A percentile compares a stretch with the other conserved stretches of the same genome.
phyloP scores from a whole-genome alignment of 2,113 vertebrate genomes.

The Heterotis niloticus region DNA sequence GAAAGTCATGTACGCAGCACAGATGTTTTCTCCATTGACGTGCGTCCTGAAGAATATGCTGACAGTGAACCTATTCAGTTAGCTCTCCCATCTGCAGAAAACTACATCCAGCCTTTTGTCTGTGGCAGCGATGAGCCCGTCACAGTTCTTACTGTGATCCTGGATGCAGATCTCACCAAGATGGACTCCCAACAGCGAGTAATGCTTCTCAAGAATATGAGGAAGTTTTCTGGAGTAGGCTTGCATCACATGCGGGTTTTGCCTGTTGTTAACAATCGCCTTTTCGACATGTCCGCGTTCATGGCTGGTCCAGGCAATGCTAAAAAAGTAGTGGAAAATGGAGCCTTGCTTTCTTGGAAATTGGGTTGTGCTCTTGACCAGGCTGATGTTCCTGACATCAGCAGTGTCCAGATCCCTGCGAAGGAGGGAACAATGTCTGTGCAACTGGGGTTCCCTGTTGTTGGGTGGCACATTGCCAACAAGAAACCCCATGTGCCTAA shows the following conservation, averaged over 20 bases:
- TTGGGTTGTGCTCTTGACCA: slow-evolving; percentile 88
- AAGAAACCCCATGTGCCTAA: slow-evolving; percentile 87
- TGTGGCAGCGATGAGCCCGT: slow-evolving; percentile 79
- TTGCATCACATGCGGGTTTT: slow-evolving; percentile 85
- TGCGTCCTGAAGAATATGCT: slow-evolving; percentile 83
- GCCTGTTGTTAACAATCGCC: slow-evolving; percentile 91
- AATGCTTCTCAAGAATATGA: slow-evolving; percentile 76
- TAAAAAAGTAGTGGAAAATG: slow-evolving; percentile 94
- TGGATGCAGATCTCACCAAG: slow-evolving; percentile 94
- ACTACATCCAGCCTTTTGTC: slow-evolving; percentile 63
- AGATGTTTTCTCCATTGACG: slow-evolving; percentile 87
- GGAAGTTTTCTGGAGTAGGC: slow-evolving; percentile 80
- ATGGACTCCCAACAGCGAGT: slow-evolving; percentile 85
- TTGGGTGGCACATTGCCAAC: slow-evolving; percentile 96
- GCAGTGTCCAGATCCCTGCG: slow-evolving; percentile 80
- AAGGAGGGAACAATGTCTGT: slow-evolving; percentile 91
- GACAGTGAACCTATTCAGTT: slow-evolving; percentile 73
- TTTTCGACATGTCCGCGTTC: slow-evolving; percentile 96
- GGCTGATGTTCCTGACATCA: slow-evolving; percentile 83
- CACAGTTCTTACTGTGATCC: slow-evolving; percentile 88
- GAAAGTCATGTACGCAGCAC: slow-evolving; percentile 68
- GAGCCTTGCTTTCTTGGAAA: slow-evolving; percentile 90
- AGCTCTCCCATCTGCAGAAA: slow-evolving; percentile 57
- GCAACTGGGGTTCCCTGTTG: slow-evolving; percentile 85
- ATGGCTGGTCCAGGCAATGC: slow-evolving; percentile 97